Evolutionary conservation across 2,888 invertebrate genomes (phyloP).

Genomic region (Eupithecia subumbrata): DNA sequence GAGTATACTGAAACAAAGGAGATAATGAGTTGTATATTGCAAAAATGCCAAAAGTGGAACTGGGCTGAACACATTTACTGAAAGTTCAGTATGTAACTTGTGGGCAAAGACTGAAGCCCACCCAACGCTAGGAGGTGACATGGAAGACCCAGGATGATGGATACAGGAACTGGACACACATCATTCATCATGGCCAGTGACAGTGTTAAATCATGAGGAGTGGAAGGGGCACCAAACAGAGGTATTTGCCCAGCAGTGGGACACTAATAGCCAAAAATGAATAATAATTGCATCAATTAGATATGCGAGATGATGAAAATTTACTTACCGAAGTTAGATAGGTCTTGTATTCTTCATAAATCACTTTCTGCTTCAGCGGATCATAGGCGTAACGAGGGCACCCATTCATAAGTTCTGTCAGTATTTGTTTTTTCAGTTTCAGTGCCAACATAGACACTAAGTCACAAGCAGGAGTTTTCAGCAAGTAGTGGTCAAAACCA

Average conservation of each 20-base stretch:
- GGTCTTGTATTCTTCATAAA: constrained; percentile 91
- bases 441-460: constrained; percentile 93
- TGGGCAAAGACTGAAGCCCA: neutral
- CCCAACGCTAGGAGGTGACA: neutral
- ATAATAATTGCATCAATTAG: neutral
- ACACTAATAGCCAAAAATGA: neutral
- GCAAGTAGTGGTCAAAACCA: constrained; percentile 97
- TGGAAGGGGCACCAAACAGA: neutral
- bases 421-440: constrained; percentile 92
- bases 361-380: constrained; percentile 86
- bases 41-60: neutral
- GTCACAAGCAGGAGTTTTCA: constrained; percentile 97
- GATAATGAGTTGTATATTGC: neutral
- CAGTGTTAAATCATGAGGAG: neutral
- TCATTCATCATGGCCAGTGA: neutral
- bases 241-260: no score
- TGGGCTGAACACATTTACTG: neutral
- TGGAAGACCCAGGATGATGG: neutral
- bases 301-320: neutral
- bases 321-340: constrained; percentile 91
- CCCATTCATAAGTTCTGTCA: constrained; percentile 87
- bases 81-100: neutral
- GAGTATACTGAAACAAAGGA: constrained; percentile 85
- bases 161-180: neutral
- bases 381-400: constrained; percentile 87